Evolutionary conservation across 2,797 vertebrate genomes (phyloP).

Genomic region (Periparus ater): DNA sequence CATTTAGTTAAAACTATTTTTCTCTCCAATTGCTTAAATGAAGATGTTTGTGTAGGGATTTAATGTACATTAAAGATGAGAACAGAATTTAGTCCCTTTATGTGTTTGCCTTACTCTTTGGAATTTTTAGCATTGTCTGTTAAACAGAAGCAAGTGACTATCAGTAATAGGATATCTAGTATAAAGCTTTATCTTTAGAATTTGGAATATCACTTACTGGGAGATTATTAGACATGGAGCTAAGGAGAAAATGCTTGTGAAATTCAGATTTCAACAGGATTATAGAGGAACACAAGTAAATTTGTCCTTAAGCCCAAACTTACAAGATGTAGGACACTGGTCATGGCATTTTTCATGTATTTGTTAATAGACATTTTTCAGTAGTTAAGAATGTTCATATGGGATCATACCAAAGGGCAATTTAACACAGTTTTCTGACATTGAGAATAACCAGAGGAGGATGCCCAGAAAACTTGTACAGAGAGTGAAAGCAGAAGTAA

Average conservation of each 20-base stretch:
- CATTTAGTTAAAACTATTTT: not conserved
- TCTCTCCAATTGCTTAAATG: not conserved
- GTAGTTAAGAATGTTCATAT: not conserved
- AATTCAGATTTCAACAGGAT: not conserved
- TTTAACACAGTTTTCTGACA: not conserved
- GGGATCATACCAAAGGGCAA: not conserved
- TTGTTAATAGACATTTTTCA: not conserved
- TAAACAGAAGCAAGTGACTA: not conserved
- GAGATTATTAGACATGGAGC: not conserved
- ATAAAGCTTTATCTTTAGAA: not conserved
- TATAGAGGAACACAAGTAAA: not conserved
- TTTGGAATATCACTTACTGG: not conserved
- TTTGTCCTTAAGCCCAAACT: not conserved
- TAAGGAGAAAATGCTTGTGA: not conserved
- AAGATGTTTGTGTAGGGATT: not conserved
- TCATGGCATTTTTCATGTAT: not conserved
- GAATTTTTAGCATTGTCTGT: not conserved
- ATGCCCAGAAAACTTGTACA: not conserved
- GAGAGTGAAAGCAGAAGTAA: not conserved
- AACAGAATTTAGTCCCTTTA: not conserved
- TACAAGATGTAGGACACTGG: not conserved
- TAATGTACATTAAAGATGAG: accelerated
- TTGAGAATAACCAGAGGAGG: not conserved
- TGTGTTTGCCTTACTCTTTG: not conserved
- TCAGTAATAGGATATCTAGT: not conserved